Evolutionary conservation across 2,113 vertebrate genomes (phyloP), one percentile per base, ranked within the genome.

Genomic region (Damaliscus lunatus): DNA sequence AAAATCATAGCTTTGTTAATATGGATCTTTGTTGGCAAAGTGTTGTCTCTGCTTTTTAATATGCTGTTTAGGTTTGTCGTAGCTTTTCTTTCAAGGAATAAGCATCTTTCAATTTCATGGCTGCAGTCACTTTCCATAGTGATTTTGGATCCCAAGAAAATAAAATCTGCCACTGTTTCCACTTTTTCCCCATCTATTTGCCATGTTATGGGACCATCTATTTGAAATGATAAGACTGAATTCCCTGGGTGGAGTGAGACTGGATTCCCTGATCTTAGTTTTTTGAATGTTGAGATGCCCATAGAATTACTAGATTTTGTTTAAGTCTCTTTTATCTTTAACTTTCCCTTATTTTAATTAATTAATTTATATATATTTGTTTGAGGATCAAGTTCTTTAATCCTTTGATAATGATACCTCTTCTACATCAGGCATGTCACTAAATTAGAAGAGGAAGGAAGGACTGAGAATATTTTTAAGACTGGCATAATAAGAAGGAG

Each of bases 381-480:
- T 82, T 53, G 23, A 94, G 46, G 64, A 17, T 36, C 78, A 88
- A 57, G 27, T 6, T 74, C 13, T 92, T 93, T 52, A 36, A 60
- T 60, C 31, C 13, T 60, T 25, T 57, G 71, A 43, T 48, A 80
- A 48, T 36, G 6, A 15, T 94, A 14, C 60, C 27, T 88, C 29
- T 46, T 74, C 52, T 48, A 64, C 3, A 53, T 91, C 86, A 53
- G 50, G 11, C 31, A n/a, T 36, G 33, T 88, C 17, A 52, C 15
- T 21, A 77, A 15, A 5, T 78, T 43, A 8, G n/a, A 6, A 71
- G 57, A 50, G 48, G 80, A 57, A 50, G 43, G 31, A 29, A 74
- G 29, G 48, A 55, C 59, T 74, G 59, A 57, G 23, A 67, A 78
- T 78, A 27, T 67, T 92, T 95, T 94, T 80, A 81, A 43, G 84